phyloP scores from a whole-genome alignment of 2,113 vertebrate species.

The Alosa alosa region DNA sequence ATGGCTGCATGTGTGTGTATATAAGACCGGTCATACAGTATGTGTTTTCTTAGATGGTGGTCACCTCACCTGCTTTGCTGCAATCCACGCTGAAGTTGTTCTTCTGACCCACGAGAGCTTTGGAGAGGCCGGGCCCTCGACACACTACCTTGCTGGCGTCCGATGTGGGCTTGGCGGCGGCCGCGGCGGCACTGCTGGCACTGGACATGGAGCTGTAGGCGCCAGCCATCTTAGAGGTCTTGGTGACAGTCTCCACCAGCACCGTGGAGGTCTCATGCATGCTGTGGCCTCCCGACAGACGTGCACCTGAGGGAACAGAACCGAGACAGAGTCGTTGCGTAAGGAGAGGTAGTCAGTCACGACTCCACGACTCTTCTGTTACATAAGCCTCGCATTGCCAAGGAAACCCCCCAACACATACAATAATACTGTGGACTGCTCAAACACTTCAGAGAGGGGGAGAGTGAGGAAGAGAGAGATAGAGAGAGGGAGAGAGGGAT shows the following conservation, averaged over 20 bases:
- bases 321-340: background rate
- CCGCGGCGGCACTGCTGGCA: no score
- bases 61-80: constrained; percentile 86
- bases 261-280: constrained; percentile 94
- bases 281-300: constrained; percentile 92
- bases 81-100: constrained; percentile 93
- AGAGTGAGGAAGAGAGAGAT: background rate
- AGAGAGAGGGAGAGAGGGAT: background rate
- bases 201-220: constrained; percentile 73
- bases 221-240: constrained; percentile 75
- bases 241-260: constrained; percentile 87
- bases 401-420: constrained; percentile 8
- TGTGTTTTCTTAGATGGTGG: background rate
- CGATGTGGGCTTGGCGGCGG: constrained; percentile 76
- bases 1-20: background rate
- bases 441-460: background rate
- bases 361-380: background rate
- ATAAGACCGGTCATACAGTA: background rate
- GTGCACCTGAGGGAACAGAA: constrained; percentile 68
- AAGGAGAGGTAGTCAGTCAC: background rate
- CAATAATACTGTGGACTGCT: background rate
- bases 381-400: constrained; percentile 6
- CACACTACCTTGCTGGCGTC: constrained; percentile 92
- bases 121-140: constrained; percentile 79
- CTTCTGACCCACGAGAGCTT: constrained; percentile 87